Evolutionary conservation across 2,888 invertebrate species (phyloP).

Genomic region (Homarus gammarus): DNA sequence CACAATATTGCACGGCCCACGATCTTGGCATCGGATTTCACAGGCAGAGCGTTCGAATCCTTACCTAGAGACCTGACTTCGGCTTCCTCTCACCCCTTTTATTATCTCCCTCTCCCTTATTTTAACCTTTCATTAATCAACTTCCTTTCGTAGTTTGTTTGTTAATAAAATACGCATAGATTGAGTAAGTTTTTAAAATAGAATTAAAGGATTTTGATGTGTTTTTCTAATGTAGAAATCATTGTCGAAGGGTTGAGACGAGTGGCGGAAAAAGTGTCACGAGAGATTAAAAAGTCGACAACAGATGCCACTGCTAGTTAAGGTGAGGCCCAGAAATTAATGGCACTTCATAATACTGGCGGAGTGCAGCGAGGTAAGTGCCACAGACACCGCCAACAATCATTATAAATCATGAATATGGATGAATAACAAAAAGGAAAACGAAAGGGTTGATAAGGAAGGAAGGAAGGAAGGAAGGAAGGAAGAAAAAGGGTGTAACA

Average conservation of each 20-base stretch:
- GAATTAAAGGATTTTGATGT: no score
- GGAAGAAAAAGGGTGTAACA: no score
- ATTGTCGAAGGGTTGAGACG: no score
- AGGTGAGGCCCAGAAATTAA: conserved; percentile 34
- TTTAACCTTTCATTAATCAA: no score
- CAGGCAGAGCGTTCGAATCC: conserved; percentile 17
- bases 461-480: no score
- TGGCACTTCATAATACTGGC: conserved; percentile 32
- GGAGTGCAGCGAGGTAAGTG: conserved; percentile 28
- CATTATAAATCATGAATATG: conserved; percentile 18
- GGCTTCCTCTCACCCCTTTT: not conserved
- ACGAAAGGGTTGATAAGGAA: no score
- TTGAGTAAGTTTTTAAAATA: no score
- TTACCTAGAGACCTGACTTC: not conserved
- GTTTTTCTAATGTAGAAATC: no score
- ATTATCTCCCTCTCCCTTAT: no score
- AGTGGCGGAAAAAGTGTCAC: conserved; percentile 37
- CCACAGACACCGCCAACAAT: conserved; percentile 24
- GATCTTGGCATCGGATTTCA: conserved; percentile 42
- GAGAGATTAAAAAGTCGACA: conserved; percentile 39
- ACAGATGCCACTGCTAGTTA: conserved; percentile 46
- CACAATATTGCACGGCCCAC: not conserved
- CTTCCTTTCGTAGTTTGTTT: no score
- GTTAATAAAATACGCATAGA: no score
- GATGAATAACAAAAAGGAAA: no score